A percentile compares a stretch with the other conserved stretches of the same genome.
phyloP scores from a whole-genome alignment of 2,797 vertebrate genomes.

The Tadarida brasiliensis region DNA sequence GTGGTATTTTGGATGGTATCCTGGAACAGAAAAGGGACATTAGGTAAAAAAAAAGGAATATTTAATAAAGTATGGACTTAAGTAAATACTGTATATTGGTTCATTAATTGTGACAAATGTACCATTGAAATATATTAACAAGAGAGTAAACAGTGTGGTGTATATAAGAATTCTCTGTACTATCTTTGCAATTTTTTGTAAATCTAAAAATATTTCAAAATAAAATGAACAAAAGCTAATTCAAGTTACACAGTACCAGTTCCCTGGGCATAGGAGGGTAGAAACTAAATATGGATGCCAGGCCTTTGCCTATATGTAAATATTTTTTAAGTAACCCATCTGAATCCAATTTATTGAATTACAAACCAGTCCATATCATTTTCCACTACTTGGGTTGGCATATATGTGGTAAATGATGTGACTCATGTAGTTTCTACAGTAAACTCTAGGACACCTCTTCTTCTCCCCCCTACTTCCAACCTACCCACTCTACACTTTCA shows the following conservation, averaged over 20 bases:
- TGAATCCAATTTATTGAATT: slow-evolving; percentile 45
- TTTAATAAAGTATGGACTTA: neutral
- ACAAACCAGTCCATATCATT: neutral
- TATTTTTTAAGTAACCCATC: neutral
- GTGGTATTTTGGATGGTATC: neutral
- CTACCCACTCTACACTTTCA: neutral
- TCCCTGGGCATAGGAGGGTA: neutral
- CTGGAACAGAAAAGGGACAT: slow-evolving; percentile 33
- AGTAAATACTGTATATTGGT: slow-evolving; percentile 23
- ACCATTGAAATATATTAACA: slow-evolving; percentile 34
- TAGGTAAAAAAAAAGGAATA: neutral
- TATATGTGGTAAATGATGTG: neutral
- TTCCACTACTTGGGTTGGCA: slow-evolving; percentile 3
- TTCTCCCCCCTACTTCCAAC: neutral
- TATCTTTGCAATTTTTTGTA: slow-evolving; percentile 4
- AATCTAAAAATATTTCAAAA: slow-evolving; percentile 35
- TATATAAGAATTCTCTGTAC: neutral
- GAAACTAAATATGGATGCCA: neutral
- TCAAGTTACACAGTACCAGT: neutral
- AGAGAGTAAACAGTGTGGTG: neutral
- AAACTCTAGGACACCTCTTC: neutral
- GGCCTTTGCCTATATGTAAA: neutral
- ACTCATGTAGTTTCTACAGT: neutral
- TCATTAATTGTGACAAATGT: slow-evolving; percentile 40
- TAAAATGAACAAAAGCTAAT: slow-evolving; percentile 26